A percentile compares a stretch with the other conserved stretches of the same genome.
Evolutionary conservation across 2,797 vertebrate species (phyloP).

Genomic region (Molossus molossus): DNA sequence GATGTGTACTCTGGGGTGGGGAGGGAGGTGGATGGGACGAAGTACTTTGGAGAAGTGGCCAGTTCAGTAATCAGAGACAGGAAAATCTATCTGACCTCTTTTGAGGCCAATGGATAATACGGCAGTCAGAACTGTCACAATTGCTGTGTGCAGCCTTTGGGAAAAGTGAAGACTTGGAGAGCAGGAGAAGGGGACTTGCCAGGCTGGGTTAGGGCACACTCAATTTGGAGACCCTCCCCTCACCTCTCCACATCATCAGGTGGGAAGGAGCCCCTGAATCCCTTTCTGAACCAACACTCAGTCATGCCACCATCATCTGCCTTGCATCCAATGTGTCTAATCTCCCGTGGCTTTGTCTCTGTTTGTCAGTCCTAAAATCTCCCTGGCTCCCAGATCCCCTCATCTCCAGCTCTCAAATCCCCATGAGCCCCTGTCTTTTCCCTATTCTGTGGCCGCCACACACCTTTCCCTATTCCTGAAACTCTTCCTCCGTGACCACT

Average conservation of each 20-base stretch:
- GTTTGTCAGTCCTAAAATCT: background rate
- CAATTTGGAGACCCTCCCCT: background rate
- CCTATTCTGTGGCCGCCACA: background rate
- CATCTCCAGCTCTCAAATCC: background rate
- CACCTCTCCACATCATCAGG: background rate
- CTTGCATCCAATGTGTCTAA: background rate
- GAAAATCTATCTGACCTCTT: conserved; percentile 43
- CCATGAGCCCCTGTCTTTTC: background rate
- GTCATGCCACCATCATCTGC: background rate
- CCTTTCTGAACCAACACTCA: background rate
- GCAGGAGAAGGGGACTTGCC: background rate
- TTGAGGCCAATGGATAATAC: conserved; percentile 18
- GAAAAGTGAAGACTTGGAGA: background rate
- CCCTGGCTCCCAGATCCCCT: background rate
- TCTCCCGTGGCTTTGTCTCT: background rate
- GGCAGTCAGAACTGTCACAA: background rate
- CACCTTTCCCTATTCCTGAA: background rate
- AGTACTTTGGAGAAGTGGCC: conserved; percentile 68
- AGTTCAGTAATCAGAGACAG: conserved; percentile 47
- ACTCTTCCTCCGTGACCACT: background rate
- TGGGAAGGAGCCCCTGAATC: background rate
- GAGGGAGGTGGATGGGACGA: background rate
- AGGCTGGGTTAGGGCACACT: background rate
- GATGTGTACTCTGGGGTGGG: background rate
- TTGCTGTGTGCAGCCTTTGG: background rate